phyloP scores from a whole-genome alignment of 2,888 invertebrate species.

The Leucozona laternaria region DNA sequence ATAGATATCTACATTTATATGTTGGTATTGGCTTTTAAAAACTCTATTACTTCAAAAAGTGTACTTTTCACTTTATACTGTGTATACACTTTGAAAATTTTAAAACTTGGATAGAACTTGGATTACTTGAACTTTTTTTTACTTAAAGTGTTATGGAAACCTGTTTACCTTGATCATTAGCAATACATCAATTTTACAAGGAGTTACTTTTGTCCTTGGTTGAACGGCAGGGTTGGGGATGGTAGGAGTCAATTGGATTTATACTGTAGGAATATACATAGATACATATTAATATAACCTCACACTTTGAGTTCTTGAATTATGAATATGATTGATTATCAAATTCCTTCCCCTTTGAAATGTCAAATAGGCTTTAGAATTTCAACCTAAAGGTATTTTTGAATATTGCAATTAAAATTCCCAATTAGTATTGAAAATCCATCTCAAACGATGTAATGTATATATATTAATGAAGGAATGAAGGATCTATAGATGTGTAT shows the following conservation, averaged over 20 bases:
- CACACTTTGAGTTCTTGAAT: constrained; percentile 10
- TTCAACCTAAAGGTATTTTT: neutral
- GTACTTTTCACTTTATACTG: constrained; percentile 3
- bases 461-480: neutral
- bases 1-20: neutral
- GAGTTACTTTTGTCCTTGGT: neutral
- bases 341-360: neutral
- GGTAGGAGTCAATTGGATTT: too few species aligned
- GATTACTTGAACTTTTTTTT: too few species aligned
- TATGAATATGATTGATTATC: neutral
- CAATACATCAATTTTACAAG: neutral
- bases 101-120: neutral
- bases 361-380: neutral
- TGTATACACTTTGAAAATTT: neutral
- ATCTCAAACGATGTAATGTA: neutral
- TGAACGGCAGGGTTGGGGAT: neutral
- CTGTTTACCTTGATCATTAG: neutral
- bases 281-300: neutral
- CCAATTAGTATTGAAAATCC: constrained; percentile 3
- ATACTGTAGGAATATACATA: neutral
- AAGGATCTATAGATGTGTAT: neutral
- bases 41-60: neutral
- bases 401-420: constrained; percentile 18
- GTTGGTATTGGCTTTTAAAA: constrained; percentile 6
- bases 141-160: too few species aligned